Evolutionary conservation across 2,888 invertebrate genomes (phyloP).

Genomic region (Exocentrus adspersus): DNA sequence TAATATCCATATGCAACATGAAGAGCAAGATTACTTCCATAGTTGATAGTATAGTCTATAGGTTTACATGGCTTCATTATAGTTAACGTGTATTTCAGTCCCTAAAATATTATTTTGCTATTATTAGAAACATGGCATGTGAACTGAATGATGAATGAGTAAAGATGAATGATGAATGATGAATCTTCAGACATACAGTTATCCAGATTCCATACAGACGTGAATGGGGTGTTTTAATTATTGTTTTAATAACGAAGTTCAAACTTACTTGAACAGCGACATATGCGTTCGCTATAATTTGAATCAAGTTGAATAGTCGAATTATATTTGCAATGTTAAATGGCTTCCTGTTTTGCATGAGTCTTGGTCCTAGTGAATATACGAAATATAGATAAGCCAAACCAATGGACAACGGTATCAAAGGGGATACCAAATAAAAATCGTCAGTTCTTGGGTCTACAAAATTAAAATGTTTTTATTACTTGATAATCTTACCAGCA

Average conservation of each 20-base stretch:
- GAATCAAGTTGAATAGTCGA: slow-evolving; percentile 72
- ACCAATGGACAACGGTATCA: slow-evolving; percentile 61
- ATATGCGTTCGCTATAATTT: slow-evolving; percentile 63
- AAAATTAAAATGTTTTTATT: slow-evolving; percentile 2
- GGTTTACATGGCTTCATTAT: background rate
- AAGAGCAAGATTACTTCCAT: background rate
- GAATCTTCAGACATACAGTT: too few species aligned
- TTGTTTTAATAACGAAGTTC: too few species aligned
- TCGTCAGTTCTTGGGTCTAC: slow-evolving; percentile 70
- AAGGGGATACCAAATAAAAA: slow-evolving; percentile 65
- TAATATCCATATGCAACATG: slow-evolving; percentile 62
- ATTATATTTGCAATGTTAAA: slow-evolving; percentile 68
- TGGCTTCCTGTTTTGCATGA: slow-evolving; percentile 72
- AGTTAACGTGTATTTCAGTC: too few species aligned
- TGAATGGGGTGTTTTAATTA: too few species aligned
- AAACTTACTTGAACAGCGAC: slow-evolving; percentile 46
- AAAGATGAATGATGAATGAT: too few species aligned
- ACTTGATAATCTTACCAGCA: too few species aligned
- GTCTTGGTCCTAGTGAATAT: slow-evolving; percentile 69
- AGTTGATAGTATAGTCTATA: background rate
- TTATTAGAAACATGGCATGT: too few species aligned
- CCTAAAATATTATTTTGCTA: too few species aligned
- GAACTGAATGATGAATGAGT: too few species aligned
- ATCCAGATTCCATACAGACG: too few species aligned
- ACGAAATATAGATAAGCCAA: slow-evolving; percentile 68